Base-by-base conservation (phyloP, 2,888 invertebrate genomes). In the Gandaritis pyraliata region DNA sequence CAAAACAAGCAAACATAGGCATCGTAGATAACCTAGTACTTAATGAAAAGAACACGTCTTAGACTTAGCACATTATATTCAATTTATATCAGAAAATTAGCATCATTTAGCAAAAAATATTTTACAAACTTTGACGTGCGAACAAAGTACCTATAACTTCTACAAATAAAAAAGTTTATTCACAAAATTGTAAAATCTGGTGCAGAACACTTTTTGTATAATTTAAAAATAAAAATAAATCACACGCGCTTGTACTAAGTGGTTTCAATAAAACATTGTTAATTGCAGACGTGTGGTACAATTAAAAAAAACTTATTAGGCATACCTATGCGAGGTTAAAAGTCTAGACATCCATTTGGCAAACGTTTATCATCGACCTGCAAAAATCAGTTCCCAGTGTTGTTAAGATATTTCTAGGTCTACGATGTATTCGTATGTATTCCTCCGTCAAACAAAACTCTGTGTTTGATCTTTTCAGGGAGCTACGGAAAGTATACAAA, bases 401-500 rank as follows among this genome's bases (percentile, higher is more conserved):
- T 57, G 36, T 23, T 36, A 13, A 18, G 7, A 50, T 58, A 13
- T 30, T 11, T 23, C 23, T 41, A 43, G 13, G 45, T 53, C 23
- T 16, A 16, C 45, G 55, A 23, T 13, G 18, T 45, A 23, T 29
- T 29, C 23, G 38, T 13, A 23, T 2, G 13, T 6, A 46, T 50
- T 56, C 30, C 33, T 18, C 39, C 12, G 13, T 16, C 41, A 43
- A 43, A 33, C 33, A 10, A 53, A 48, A 41, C 36, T 57, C 12
- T 50, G 30, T 48, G 30, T 36, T 50, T 52, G 12, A 18, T 47
- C 38, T 55, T 10, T 88, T 65, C 84, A 93, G 93, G 94, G 33
- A 94, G 94, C 76, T 94, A 93, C 69, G 94, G 94, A 55, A 91
- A 93, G 78, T 93, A 93, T 64, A 88, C 93, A 23, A 93, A 90